Conservation (phyloP, 2,888 invertebrate species). For the Boloria euphrosyne region DNA sequence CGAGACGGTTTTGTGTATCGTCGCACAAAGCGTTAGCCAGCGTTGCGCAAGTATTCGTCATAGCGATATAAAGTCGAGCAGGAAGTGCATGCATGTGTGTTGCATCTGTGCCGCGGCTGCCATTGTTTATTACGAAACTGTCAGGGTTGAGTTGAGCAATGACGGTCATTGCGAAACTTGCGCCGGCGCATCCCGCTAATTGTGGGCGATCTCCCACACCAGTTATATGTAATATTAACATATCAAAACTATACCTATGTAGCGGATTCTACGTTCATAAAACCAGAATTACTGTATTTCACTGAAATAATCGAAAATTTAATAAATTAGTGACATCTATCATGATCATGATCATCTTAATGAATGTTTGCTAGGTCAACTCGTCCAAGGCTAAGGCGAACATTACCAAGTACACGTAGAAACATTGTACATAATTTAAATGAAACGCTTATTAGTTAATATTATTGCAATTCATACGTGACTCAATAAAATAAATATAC, state of each 20-base stretch:
- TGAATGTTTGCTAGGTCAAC: constrained; percentile 3
- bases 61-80: constrained; percentile 73
- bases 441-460: constrained; percentile 57
- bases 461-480: constrained; percentile 72
- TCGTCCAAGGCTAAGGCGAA: constrained; percentile 27
- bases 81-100: constrained; percentile 79
- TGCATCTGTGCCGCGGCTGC: constrained; percentile 75
- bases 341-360: not conserved
- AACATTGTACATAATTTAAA: constrained; percentile 23
- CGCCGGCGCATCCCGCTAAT: constrained; percentile 74
- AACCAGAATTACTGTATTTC: too few species aligned
- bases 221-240: not conserved
- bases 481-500: constrained; percentile 50
- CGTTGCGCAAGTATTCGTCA: constrained; percentile 72
- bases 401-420: constrained; percentile 18
- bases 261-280: too few species aligned
- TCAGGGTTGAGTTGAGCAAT: constrained; percentile 81
- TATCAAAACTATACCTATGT: not conserved
- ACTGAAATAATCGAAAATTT: too few species aligned
- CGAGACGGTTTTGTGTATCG: constrained; percentile 60
- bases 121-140: constrained; percentile 79
- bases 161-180: constrained; percentile 69
- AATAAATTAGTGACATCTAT: not conserved
- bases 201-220: constrained; percentile 66
- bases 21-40: constrained; percentile 62